A percentile compares a stretch with the other conserved stretches of the same genome.
phyloP scores from a whole-genome alignment of 2,113 vertebrate species.

The Sinocyclocheilus maitianheensis region DNA sequence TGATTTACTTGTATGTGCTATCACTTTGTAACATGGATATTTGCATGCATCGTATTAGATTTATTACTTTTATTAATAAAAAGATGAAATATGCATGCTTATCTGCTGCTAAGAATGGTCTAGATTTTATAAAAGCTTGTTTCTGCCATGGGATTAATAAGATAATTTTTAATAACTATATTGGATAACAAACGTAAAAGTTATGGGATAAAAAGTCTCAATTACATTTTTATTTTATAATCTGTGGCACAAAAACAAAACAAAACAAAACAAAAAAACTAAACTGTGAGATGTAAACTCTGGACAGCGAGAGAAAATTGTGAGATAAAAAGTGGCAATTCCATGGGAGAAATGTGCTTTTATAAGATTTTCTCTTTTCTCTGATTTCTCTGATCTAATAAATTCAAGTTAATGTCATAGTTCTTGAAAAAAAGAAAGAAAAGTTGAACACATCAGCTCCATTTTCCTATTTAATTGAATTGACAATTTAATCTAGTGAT shows the following conservation, averaged over 20 bases:
- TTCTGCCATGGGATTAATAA: not conserved
- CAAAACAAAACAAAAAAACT: no score
- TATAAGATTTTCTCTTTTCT: not conserved
- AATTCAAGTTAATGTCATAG: not conserved
- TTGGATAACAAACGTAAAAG: not conserved
- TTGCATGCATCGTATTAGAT: not conserved
- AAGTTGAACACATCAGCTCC: not conserved
- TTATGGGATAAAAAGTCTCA: not conserved
- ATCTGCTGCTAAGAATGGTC: not conserved
- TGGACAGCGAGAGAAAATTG: not conserved
- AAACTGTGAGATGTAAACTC: not conserved
- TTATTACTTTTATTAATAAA: not conserved
- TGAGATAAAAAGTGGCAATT: not conserved
- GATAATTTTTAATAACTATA: no score
- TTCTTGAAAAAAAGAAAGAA: not conserved
- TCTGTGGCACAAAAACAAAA: not conserved
- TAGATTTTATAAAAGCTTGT: not conserved
- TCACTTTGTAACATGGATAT: not conserved
- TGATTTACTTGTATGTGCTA: slow-evolving; percentile 2
- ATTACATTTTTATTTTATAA: not conserved
- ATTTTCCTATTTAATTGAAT: not conserved
- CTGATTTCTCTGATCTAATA: not conserved
- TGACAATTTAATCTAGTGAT: not conserved
- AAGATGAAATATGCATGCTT: not conserved
- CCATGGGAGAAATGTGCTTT: not conserved